These are phyloP conservation scores for Serripes groenlandicus DNA, from an alignment of 2,888 invertebrate genomes.

Conservation along the genomic window DNA sequence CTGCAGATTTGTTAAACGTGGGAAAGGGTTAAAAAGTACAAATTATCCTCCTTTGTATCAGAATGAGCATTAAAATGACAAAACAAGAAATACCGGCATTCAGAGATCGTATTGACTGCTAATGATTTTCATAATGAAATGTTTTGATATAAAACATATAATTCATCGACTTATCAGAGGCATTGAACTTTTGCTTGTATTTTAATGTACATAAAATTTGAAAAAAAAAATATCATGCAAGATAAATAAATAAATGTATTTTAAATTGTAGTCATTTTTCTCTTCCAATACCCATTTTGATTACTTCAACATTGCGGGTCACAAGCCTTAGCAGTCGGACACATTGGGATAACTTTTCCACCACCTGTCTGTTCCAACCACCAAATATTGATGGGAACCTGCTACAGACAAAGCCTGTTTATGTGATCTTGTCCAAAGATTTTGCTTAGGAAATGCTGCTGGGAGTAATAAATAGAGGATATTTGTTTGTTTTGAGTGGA, in stretches of 20 bases:
- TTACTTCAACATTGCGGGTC: not conserved
- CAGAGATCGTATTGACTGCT: too few relatives aligned
- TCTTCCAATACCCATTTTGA: not conserved
- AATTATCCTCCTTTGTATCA: too few relatives aligned
- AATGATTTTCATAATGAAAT: too few relatives aligned
- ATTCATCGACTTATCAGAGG: too few relatives aligned
- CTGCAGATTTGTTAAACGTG: too few relatives aligned
- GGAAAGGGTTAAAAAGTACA: too few relatives aligned
- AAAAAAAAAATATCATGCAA: conserved; percentile 16
- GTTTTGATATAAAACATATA: too few relatives aligned
- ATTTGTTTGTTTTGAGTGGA: too few relatives aligned
- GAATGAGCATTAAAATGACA: too few relatives aligned
- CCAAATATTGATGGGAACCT: not conserved
- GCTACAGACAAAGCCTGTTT: not conserved
- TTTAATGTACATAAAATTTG: conserved; percentile 18
- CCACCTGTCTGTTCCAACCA: not conserved
- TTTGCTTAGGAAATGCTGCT: not conserved
- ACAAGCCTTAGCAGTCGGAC: not conserved
- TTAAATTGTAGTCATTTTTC: not conserved
- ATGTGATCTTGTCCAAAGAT: not conserved
- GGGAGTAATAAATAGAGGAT: too few relatives aligned
- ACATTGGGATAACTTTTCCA: too few relatives aligned
- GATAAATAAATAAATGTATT: conserved; percentile 29
- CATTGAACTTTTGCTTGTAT: conserved; percentile 26
- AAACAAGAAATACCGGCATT: too few relatives aligned